Evolutionary conservation across 2,888 invertebrate genomes (phyloP).

Genomic region (Copidosoma aretas): DNA sequence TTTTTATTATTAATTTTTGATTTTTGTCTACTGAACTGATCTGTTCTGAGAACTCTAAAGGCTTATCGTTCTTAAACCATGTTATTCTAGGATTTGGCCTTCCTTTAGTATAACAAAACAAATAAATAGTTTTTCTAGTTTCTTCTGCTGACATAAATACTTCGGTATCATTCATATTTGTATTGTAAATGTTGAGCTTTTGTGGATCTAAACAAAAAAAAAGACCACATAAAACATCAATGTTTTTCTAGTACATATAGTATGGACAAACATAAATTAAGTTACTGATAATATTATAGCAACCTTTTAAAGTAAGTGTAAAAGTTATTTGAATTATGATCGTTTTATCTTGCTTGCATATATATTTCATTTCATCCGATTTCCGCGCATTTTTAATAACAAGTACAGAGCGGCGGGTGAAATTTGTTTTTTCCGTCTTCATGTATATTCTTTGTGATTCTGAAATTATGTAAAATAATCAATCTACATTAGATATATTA

Average conservation of each 20-base stretch:
- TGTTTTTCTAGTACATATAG: no score
- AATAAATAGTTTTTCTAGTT: slow-evolving; percentile 45
- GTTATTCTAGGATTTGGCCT: slow-evolving; percentile 66
- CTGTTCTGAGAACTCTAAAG: slow-evolving; percentile 46
- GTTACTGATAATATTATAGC: slow-evolving; percentile 58
- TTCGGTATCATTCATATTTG: slow-evolving; percentile 63
- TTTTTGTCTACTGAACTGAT: slow-evolving; percentile 51
- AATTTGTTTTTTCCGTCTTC: slow-evolving; percentile 47
- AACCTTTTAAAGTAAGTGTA: slow-evolving; percentile 49
- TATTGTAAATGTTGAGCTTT: slow-evolving; percentile 53
- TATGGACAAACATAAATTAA: slow-evolving; percentile 23
- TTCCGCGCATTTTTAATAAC: slow-evolving; percentile 53
- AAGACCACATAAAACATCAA: no score
- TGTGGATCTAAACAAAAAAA: slow-evolving; percentile 23
- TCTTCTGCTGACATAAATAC: slow-evolving; percentile 51
- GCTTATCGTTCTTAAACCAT: slow-evolving; percentile 70
- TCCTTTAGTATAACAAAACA: slow-evolving; percentile 51
- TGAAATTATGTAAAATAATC: slow-evolving; percentile 40
- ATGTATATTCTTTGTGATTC: slow-evolving; percentile 35
- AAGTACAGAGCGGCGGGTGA: slow-evolving; percentile 58
- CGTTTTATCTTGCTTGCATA: slow-evolving; percentile 46
- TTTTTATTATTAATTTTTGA: slow-evolving; percentile 65
- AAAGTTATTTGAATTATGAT: slow-evolving; percentile 10
- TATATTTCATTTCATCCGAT: slow-evolving; percentile 52
- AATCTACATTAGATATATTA: no score